phyloP scores from a whole-genome alignment of 2,113 vertebrate species.

The Sprattus sprattus region DNA sequence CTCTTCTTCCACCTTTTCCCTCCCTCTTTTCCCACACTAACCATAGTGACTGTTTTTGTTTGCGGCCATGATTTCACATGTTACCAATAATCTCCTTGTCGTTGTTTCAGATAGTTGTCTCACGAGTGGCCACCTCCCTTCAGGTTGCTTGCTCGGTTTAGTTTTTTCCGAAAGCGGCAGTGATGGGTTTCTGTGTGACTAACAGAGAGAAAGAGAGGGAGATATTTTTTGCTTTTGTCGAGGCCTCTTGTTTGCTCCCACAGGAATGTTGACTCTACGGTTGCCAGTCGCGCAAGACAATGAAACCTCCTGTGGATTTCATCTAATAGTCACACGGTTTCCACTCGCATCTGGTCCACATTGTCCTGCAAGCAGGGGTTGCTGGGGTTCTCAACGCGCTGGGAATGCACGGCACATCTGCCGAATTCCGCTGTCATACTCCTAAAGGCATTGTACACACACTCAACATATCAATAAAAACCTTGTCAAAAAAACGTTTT shows the following conservation, averaged over 20 bases:
- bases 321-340: slow-evolving; percentile 47
- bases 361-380: slow-evolving; percentile 32
- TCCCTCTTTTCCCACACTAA: not conserved
- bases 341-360: slow-evolving; percentile 48
- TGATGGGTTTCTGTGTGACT: not conserved
- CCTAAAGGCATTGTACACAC: not conserved
- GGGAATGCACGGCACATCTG: not conserved
- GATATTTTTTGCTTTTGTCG: not conserved
- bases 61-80: not conserved
- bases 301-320: slow-evolving; percentile 39
- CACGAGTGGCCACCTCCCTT: not conserved
- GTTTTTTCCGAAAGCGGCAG: not conserved
- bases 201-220: too few species aligned
- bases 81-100: slow-evolving; percentile 8
- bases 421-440: not conserved
- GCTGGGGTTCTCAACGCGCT: slow-evolving; percentile 13
- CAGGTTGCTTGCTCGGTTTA: not conserved
- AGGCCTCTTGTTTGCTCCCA: slow-evolving; percentile 29
- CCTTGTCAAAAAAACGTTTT: not conserved
- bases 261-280: slow-evolving; percentile 35
- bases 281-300: slow-evolving; percentile 40
- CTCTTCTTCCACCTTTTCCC: not conserved
- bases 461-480: not conserved
- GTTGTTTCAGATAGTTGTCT: slow-evolving; percentile 6
- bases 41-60: not conserved